A percentile compares a stretch with the other conserved stretches of the same genome.
These are phyloP conservation scores for Panzeria rudis DNA, from an alignment of 2,888 invertebrate species.

Conservation along the genomic window DNA sequence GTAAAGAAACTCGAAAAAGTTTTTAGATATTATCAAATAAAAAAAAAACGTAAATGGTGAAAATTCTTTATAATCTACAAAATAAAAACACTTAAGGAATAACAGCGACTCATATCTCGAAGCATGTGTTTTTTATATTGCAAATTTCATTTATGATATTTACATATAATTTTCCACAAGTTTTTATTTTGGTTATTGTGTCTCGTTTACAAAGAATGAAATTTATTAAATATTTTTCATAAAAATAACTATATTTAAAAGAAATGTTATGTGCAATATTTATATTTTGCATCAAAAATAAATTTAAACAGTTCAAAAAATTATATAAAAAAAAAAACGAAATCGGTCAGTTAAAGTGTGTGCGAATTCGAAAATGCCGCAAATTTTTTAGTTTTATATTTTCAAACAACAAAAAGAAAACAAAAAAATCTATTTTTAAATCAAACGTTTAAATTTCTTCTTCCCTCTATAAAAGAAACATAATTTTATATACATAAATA, in stretches of 20 bases:
- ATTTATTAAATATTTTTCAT: neutral
- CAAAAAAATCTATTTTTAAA: slow-evolving; percentile 56
- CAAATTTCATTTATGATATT: slow-evolving; percentile 48
- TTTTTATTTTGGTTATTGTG: slow-evolving; percentile 14
- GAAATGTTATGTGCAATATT: neutral
- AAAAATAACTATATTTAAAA: slow-evolving; percentile 27
- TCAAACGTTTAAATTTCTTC: slow-evolving; percentile 63
- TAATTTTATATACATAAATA: slow-evolving; percentile 30
- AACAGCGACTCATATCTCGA: neutral
- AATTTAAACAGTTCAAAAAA: slow-evolving; percentile 31
- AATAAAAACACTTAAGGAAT: neutral
- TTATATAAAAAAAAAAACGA: slow-evolving; percentile 66
- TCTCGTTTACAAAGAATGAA: slow-evolving; percentile 1
- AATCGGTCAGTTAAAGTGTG: slow-evolving; percentile 53
- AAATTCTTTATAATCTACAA: slow-evolving; percentile 33
- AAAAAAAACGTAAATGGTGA: slow-evolving; percentile 10
- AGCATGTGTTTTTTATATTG: slow-evolving; percentile 23
- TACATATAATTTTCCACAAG: neutral
- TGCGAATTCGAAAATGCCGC: slow-evolving; percentile 60
- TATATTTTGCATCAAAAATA: slow-evolving; percentile 8
- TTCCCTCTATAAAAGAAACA: slow-evolving; percentile 49
- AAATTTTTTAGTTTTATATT: slow-evolving; percentile 34
- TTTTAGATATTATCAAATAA: neutral
- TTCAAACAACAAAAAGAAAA: slow-evolving; percentile 39
- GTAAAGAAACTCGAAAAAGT: slow-evolving; percentile 47